A percentile compares a stretch with the other conserved stretches of the same genome.
Evolutionary conservation across 2,888 invertebrate species (phyloP).

Genomic region (Microplitis manilae): DNA sequence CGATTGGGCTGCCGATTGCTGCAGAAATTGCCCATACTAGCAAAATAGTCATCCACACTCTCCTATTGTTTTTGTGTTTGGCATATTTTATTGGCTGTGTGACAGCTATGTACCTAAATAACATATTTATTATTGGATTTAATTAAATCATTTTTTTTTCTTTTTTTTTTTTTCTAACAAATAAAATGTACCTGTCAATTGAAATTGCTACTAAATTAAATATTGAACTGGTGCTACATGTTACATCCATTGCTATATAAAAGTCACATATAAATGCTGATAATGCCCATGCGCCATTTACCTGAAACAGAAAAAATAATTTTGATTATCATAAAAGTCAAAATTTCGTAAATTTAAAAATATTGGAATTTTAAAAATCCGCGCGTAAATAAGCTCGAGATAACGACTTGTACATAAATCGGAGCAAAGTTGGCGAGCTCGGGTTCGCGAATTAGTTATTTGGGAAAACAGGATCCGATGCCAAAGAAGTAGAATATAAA

Average conservation of each 20-base stretch:
- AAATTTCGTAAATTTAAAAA: no score
- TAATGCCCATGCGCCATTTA: slow-evolving; percentile 90
- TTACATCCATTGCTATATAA: slow-evolving; percentile 98
- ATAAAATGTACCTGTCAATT: slow-evolving; percentile 90
- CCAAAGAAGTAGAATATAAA: not conserved
- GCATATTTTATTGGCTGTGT: slow-evolving; percentile 99
- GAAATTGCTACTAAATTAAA: slow-evolving; percentile 98
- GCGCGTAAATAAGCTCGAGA: slow-evolving; percentile 4
- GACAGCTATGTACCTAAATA: slow-evolving; percentile 96
- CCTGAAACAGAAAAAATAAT: slow-evolving; percentile 75
- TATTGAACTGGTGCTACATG: slow-evolving; percentile 97
- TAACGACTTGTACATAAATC: no score
- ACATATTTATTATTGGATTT: slow-evolving; percentile 47
- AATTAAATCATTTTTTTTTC: not conserved
- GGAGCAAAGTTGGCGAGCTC: not conserved
- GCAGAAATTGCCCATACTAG: slow-evolving; percentile 96
- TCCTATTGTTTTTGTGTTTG: slow-evolving; percentile 95
- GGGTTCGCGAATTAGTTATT: not conserved
- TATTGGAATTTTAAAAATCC: not conserved
- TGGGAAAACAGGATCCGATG: not conserved
- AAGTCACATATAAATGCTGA: slow-evolving; percentile 95
- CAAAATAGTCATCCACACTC: slow-evolving; percentile 95
- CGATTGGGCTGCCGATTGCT: slow-evolving; percentile 96
- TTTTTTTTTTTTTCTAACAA: slow-evolving; percentile 18
- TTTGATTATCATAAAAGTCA: no score